Conservation (phyloP, 2,888 invertebrate genomes). For the Melanostoma scalare region DNA sequence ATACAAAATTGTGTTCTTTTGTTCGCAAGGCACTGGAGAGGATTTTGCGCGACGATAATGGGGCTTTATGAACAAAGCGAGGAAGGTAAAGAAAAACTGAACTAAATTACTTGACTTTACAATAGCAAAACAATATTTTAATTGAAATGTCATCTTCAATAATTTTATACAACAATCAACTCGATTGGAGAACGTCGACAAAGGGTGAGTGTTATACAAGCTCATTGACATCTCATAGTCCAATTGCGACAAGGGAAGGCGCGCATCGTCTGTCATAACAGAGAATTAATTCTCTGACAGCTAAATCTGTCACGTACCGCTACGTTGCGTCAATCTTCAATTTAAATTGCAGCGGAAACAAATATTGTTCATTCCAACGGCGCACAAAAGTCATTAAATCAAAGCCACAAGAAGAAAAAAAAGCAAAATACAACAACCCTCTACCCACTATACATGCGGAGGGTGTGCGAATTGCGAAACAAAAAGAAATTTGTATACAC, state of each 20-base stretch:
- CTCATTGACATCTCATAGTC: slow-evolving; percentile 48
- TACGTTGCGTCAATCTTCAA: slow-evolving; percentile 59
- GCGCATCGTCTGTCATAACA: slow-evolving; percentile 43
- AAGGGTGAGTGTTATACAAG: slow-evolving; percentile 62
- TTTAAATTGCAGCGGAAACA: slow-evolving; percentile 67
- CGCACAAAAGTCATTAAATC: slow-evolving; percentile 53
- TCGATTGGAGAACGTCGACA: slow-evolving; percentile 61
- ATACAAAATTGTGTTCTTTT: slow-evolving; percentile 36
- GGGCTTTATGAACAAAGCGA: neutral
- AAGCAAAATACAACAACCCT: neutral
- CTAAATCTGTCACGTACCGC: slow-evolving; percentile 33
- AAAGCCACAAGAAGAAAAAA: slow-evolving; percentile 18
- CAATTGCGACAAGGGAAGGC: slow-evolving; percentile 39
- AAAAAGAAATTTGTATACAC: neutral
- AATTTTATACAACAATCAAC: slow-evolving; percentile 53
- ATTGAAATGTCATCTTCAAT: slow-evolving; percentile 70
- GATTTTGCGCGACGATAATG: slow-evolving; percentile 39
- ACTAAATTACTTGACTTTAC: neutral
- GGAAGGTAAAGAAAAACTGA: too few species aligned
- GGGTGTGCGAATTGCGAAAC: neutral
- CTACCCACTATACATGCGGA: neutral
- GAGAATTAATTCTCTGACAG: slow-evolving; percentile 52
- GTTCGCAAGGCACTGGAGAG: slow-evolving; percentile 41
- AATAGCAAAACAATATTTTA: slow-evolving; percentile 38
- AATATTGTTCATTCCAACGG: slow-evolving; percentile 63